Conservation (phyloP, 2,888 invertebrate species). For the Eubasilissa splendida region DNA sequence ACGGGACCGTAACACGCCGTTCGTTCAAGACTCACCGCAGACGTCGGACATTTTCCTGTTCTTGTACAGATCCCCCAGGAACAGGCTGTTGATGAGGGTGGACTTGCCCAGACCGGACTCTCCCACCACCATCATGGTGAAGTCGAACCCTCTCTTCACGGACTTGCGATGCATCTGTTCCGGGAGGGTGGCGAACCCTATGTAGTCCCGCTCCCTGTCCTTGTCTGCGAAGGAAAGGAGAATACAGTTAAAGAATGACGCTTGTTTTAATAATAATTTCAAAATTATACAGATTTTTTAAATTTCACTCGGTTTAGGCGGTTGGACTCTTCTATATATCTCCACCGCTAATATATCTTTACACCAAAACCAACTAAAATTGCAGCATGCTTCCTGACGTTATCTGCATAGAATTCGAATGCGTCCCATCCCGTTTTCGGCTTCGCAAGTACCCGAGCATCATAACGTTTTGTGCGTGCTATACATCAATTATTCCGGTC, state of each 20-base stretch:
- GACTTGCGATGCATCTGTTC: constrained; percentile 97
- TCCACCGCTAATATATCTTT: no score
- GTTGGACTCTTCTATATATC: no score
- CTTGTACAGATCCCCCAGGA: constrained; percentile 93
- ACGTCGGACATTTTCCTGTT: constrained; percentile 83
- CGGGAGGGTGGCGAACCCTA: constrained; percentile 95
- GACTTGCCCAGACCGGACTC: constrained; percentile 96
- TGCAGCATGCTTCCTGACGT: no score
- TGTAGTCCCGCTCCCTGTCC: constrained; percentile 83
- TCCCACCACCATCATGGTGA: constrained; percentile 96
- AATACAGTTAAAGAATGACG: background rate
- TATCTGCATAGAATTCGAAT: no score
- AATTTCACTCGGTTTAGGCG: no score
- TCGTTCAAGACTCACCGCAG: constrained; percentile 71
- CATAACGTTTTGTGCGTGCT: no score
- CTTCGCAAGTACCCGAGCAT: no score
- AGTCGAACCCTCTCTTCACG: constrained; percentile 96
- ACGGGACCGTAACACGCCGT: background rate
- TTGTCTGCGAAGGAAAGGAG: constrained; percentile 64
- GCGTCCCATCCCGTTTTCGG: no score
- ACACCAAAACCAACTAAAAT: no score
- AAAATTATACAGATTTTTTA: no score
- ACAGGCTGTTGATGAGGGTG: constrained; percentile 94
- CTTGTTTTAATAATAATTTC: background rate
- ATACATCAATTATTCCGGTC: no score